These are phyloP conservation scores for Diuraphis noxia DNA, from an alignment of 1,140 invertebrate species.

Conservation along the genomic window DNA sequence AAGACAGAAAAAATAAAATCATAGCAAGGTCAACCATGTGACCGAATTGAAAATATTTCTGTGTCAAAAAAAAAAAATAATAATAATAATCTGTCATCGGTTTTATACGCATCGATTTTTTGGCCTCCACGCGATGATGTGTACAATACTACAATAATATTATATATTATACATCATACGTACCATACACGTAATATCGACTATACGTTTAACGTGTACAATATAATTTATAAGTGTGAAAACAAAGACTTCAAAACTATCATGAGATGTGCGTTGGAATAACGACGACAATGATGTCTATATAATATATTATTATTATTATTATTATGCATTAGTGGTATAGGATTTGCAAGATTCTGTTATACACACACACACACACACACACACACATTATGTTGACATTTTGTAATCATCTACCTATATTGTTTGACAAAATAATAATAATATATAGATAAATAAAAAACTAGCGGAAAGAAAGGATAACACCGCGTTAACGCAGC, in stretches of 20 bases:
- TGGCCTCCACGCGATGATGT: not conserved
- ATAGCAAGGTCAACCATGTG: not conserved
- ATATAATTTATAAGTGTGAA: conserved; percentile 8
- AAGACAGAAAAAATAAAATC: not conserved
- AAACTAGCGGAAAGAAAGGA: not conserved
- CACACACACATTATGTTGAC: not conserved
- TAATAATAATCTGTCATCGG: not conserved
- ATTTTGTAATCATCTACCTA: conserved; percentile 8
- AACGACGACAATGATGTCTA: not conserved
- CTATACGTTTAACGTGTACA: not conserved
- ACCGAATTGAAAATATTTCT: not conserved
- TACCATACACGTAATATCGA: not conserved
- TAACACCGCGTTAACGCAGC: conserved; percentile 35
- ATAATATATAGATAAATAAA: conserved; percentile 19
- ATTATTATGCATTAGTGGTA: not conserved
- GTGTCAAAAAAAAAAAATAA: not conserved
- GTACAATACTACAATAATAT: not conserved
- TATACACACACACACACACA: not conserved
- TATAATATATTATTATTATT: not conserved
- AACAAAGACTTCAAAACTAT: not conserved
- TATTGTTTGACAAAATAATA: not conserved
- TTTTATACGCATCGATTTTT: not conserved
- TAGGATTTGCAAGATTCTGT: not conserved
- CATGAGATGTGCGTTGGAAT: not conserved
- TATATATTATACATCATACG: not conserved